Conservation (phyloP, 2,888 invertebrate genomes). For the Antitype chi region DNA sequence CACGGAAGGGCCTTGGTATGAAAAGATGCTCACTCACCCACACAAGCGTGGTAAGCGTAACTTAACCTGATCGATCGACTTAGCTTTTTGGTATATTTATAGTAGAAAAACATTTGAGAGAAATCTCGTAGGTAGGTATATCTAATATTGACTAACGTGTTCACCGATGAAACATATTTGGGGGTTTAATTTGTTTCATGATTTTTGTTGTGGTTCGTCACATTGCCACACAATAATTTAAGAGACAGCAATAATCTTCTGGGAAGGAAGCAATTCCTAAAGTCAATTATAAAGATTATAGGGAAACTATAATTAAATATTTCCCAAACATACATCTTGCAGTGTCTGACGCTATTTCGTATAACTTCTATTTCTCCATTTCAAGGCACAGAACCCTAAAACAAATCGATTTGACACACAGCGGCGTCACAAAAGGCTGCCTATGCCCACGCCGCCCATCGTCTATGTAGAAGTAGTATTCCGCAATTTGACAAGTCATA, state of each 20-base stretch:
- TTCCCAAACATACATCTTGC: background rate
- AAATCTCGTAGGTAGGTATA: background rate
- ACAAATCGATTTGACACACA: conserved; percentile 81
- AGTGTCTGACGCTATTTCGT: background rate
- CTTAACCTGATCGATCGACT: too few species aligned
- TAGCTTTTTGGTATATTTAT: too few species aligned
- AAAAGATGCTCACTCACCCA: too few species aligned
- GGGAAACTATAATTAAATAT: background rate
- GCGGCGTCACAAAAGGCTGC: conserved; percentile 70
- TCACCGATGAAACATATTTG: too few species aligned
- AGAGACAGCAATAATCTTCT: background rate
- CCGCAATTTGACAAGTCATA: conserved; percentile 84
- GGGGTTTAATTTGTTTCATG: too few species aligned
- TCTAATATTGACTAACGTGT: too few species aligned
- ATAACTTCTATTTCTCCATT: conserved; percentile 12
- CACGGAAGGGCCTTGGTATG: too few species aligned
- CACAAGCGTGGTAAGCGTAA: too few species aligned
- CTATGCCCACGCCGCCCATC: conserved; percentile 64
- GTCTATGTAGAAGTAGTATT: conserved; percentile 71
- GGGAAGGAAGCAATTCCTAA: background rate
- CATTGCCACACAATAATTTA: background rate
- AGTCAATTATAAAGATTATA: background rate
- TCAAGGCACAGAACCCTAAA: conserved; percentile 67
- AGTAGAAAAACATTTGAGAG: background rate
- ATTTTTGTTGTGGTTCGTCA: background rate